Evolutionary conservation across 30 jellyfish, hydroid and myxozoan genomes (phyloP).

Genomic region (Aurelia sp.): DNA sequence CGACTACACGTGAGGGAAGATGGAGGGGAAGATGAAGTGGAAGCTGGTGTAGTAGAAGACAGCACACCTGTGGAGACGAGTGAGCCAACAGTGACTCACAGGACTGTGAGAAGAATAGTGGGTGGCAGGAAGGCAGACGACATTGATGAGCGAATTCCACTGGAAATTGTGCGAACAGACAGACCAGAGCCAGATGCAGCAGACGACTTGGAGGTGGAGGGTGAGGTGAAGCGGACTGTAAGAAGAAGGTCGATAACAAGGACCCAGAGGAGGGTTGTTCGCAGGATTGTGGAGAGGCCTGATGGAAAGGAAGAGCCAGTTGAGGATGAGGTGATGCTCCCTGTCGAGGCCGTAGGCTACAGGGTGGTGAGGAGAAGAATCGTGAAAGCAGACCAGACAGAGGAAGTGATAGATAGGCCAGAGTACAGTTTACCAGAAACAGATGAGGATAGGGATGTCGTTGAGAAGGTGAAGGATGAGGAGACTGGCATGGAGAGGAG

Average conservation of each 20-base stretch:
- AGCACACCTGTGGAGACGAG: slow-evolving; percentile 34
- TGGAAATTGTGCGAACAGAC: slow-evolving; percentile 71
- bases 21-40: slow-evolving; percentile 44
- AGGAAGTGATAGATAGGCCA: slow-evolving; percentile 52
- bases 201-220: slow-evolving; percentile 62
- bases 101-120: slow-evolving; percentile 74
- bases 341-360: slow-evolving; percentile 51
- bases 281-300: slow-evolving; percentile 57
- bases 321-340: slow-evolving; percentile 54
- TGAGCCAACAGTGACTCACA: slow-evolving; percentile 59
- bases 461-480: slow-evolving; percentile 56
- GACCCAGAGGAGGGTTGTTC: slow-evolving; percentile 72
- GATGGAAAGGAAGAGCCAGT: slow-evolving; percentile 33
- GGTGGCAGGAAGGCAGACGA: slow-evolving; percentile 13
- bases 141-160: slow-evolving; percentile 59
- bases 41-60: slow-evolving; percentile 57
- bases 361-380: slow-evolving; percentile 47
- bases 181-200: slow-evolving; percentile 67
- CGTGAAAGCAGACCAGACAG: slow-evolving; percentile 52
- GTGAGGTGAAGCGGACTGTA: slow-evolving; percentile 73
- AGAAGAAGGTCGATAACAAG: slow-evolving; percentile 70
- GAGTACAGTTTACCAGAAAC: slow-evolving; percentile 65
- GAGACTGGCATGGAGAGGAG: slow-evolving; percentile 59
- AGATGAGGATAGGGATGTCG: slow-evolving; percentile 45
- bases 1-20: slow-evolving; percentile 18